phyloP scores from a whole-genome alignment of 1,140 invertebrate genomes.

The Megalopta genalis region DNA sequence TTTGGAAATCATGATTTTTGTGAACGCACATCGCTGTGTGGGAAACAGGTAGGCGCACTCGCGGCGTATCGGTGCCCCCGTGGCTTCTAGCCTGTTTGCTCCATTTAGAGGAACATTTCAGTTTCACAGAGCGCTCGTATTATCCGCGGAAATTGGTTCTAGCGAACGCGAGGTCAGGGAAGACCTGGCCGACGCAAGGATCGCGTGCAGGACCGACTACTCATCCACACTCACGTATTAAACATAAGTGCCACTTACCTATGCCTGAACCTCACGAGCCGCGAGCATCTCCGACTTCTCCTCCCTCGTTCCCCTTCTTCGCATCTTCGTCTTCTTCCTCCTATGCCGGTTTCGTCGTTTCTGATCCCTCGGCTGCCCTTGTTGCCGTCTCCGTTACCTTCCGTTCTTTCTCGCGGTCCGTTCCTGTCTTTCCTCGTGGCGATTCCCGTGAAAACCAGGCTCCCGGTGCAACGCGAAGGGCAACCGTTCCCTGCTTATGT shows the following conservation, averaged over 20 bases:
- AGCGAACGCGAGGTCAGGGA: constrained; percentile 69
- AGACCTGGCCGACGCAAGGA: constrained; percentile 61
- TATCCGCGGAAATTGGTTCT: constrained; percentile 71
- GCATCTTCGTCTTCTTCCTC: neutral
- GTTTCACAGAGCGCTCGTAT: constrained; percentile 49
- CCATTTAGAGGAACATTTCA: constrained; percentile 45
- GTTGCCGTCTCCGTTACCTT: constrained; percentile 24
- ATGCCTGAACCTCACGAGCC: constrained; percentile 64
- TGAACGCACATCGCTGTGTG: no score
- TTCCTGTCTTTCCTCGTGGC: constrained; percentile 20
- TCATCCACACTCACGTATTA: constrained; percentile 73
- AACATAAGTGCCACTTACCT: constrained; percentile 72
- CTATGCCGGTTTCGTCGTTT: constrained; percentile 40
- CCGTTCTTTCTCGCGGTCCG: constrained; percentile 17
- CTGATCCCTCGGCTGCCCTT: constrained; percentile 46
- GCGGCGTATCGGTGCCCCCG: neutral
- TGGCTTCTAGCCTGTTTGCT: constrained; percentile 16
- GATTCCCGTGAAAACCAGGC: constrained; percentile 27
- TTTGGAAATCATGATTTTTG: no score
- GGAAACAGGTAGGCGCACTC: no score
- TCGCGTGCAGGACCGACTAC: constrained; percentile 70
- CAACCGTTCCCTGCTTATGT: constrained; percentile 17
- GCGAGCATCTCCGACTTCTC: constrained; percentile 47
- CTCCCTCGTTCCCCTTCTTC: constrained; percentile 12
- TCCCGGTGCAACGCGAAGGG: constrained; percentile 8